Evolutionary conservation across 2,888 invertebrate species (phyloP), one percentile per base, ranked within the genome.

Genomic region (Sphinx pinastri): DNA sequence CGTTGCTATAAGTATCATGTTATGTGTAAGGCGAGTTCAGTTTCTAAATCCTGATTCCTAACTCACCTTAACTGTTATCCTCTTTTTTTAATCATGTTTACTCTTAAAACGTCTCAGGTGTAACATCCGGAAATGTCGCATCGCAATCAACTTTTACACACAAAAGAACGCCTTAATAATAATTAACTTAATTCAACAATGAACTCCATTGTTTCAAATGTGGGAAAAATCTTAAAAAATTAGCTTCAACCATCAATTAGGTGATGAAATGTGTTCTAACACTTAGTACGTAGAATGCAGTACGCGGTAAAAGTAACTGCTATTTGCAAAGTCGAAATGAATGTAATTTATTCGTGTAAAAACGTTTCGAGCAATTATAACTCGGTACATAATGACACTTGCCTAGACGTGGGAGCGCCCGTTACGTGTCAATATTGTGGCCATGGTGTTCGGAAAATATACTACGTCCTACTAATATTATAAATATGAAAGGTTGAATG

Each of bases 321-420:
- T 63, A 63, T 63, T 63, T 63, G 63, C 59, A 63, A 69, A 63
- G 60, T 63, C 45, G 55, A 60, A 19, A 25, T 54, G 49, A 31
- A 45, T 75, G 79, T 81, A 84, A 83, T 85, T 75, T 70, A 80
- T 77, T 79, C 75, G 47, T 54, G 79, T 74, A 87, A 90, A 90
- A 90, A 90, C 79, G 71, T 70, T 69, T 75, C 74, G 73, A 84
- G 82, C 84, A 85, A 87, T 89, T 88, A 86, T 76, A 80, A 82
- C 76, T 81, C 79, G 76, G 81, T 85, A 83, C 84, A 87, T 85
- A 84, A 84, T 80, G 74, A 69, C 84, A 86, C 89, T 87, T 89
- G 85, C 51, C 55, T 81, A 81, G 79, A 79, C 77, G 82, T 83
- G 84, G 81, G 84, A 86, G 77, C 71, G 71, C 79, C 86, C 83